A percentile compares a stretch with the other conserved stretches of the same genome.
Evolutionary conservation across 2,888 invertebrate genomes (phyloP).

Genomic region (Acanthosoma haemorrhoidale): DNA sequence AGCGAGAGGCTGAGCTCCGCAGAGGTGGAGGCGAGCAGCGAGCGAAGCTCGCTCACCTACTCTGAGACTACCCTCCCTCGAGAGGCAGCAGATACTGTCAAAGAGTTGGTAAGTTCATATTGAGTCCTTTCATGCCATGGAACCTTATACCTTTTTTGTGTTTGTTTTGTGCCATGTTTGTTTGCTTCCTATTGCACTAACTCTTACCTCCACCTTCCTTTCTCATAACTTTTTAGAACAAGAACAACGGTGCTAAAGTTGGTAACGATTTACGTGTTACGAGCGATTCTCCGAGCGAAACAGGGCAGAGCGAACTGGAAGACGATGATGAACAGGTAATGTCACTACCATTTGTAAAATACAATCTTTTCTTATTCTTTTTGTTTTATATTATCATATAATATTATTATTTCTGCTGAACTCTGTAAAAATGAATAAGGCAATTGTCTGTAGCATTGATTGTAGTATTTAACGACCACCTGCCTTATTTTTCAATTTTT

Average conservation of each 20-base stretch:
- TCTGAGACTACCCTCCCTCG: constrained; percentile 38
- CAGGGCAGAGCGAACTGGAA: constrained; percentile 41
- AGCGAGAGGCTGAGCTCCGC: constrained; percentile 39
- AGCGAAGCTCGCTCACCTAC: constrained; percentile 40
- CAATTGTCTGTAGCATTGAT: too few relatives aligned
- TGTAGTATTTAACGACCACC: too few relatives aligned
- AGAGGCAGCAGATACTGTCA: not conserved
- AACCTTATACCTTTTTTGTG: not conserved
- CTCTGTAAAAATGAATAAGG: too few relatives aligned
- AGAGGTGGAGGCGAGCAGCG: constrained; percentile 40
- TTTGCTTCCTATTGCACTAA: constrained; percentile 5
- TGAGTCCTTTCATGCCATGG: not conserved
- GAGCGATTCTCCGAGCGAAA: constrained; percentile 39
- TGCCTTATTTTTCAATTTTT: too few relatives aligned
- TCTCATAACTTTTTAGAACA: constrained; percentile 30
- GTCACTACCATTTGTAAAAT: not conserved
- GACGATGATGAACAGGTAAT: constrained; percentile 42
- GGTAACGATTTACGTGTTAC: constrained; percentile 34
- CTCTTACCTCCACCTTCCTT: constrained; percentile 4
- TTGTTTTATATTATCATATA: not conserved
- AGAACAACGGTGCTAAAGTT: constrained; percentile 34
- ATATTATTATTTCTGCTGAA: too few relatives aligned
- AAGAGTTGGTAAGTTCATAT: constrained; percentile 14
- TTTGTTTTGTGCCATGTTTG: not conserved
- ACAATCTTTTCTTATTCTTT: not conserved